These are phyloP conservation scores for Vipera ursinii DNA, from an alignment of 2,797 vertebrate genomes.

Conservation along the genomic window DNA sequence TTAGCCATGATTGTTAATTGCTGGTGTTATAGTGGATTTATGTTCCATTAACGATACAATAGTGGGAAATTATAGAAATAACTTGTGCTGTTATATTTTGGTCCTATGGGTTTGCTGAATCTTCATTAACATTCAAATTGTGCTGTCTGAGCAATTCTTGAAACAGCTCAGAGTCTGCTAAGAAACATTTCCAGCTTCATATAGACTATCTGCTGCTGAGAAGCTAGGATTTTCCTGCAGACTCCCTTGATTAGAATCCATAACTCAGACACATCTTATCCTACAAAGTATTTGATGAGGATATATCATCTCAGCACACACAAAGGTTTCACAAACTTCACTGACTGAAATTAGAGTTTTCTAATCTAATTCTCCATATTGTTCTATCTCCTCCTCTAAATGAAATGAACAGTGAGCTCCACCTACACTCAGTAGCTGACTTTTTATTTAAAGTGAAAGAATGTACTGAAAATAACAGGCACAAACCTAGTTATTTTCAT, in stretches of 20 bases:
- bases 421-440: not conserved
- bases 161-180: conserved; percentile 24
- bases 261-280: not conserved
- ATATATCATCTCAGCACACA: not conserved
- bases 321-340: not conserved
- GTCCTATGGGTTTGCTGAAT: conserved; percentile 27
- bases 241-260: not conserved
- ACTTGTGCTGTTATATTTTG: conserved; percentile 16
- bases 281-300: not conserved
- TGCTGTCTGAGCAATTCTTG: conserved; percentile 41
- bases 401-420: not conserved
- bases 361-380: not conserved
- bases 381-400: conserved; percentile 10
- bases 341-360: not conserved
- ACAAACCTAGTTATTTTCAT: conserved; percentile 11
- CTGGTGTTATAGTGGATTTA: conserved; percentile 12
- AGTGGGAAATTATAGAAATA: conserved; percentile 38
- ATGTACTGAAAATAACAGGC: conserved; percentile 1
- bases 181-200: conserved; percentile 26
- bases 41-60: conserved; percentile 20
- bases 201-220: not conserved
- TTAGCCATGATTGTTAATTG: conserved; percentile 32
- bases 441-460: conserved; percentile 9
- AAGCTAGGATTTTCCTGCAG: conserved; percentile 10
- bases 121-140: conserved; percentile 45